Conservation (phyloP, 2,113 vertebrate species). For the Glaucidium brasilianum region DNA sequence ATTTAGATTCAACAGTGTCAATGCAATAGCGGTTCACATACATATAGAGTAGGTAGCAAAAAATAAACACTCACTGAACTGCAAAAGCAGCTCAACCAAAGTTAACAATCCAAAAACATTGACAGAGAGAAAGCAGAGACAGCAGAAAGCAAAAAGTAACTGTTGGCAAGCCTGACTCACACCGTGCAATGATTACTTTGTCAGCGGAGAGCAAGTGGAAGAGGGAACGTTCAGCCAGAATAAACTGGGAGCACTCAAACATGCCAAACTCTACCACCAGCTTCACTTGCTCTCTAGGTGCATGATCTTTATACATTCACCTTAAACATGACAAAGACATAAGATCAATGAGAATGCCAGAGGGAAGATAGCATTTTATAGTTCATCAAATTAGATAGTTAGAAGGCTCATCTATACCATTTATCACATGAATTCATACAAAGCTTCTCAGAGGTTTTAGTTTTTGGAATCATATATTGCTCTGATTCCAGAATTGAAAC, state of each 20-base stretch:
- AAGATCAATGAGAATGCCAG: background rate
- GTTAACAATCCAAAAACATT: slow-evolving; percentile 10
- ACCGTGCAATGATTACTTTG: background rate
- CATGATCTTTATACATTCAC: background rate
- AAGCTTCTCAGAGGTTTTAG: background rate
- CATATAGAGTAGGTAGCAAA: background rate
- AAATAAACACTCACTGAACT: background rate
- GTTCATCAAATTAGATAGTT: background rate
- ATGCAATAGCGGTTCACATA: background rate
- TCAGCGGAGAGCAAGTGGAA: background rate
- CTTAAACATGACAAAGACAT: background rate
- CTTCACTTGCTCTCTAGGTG: background rate
- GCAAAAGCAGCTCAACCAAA: slow-evolving; percentile 34
- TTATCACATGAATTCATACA: background rate
- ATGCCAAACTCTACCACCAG: background rate
- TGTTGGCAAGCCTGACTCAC: background rate
- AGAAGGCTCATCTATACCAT: background rate
- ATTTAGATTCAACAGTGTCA: background rate
- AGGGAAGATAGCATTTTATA: background rate
- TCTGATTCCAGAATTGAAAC: background rate
- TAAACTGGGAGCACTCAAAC: background rate
- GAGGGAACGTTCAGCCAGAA: background rate
- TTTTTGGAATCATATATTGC: background rate
- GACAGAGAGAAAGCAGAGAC: background rate
- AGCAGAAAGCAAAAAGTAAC: background rate